Percentiles rank a stretch among this genome's conserved stretches.
Evolutionary conservation across 2,113 vertebrate genomes (phyloP).

Genomic region (Ammospiza caudacuta): DNA sequence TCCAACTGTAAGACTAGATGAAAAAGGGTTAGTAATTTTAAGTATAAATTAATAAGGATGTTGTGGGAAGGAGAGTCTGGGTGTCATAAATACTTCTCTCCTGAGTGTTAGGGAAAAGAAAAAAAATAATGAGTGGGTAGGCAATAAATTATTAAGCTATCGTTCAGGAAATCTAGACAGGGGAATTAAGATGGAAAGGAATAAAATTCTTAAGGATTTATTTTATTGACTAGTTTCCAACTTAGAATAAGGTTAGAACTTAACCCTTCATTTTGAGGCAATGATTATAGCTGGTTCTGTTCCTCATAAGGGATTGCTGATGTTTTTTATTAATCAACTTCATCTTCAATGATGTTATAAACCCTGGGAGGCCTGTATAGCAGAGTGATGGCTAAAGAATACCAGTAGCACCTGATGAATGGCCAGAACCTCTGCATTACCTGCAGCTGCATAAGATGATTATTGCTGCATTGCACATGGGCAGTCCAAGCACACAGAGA

Average conservation of each 20-base stretch:
- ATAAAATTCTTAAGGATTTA: not conserved
- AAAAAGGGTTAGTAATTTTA: not conserved
- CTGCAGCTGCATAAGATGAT: not conserved
- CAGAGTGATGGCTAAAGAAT: not conserved
- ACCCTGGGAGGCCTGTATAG: not conserved
- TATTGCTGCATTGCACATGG: not conserved
- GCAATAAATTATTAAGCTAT: slow-evolving; percentile 22
- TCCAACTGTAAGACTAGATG: not conserved
- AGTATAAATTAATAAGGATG: not conserved
- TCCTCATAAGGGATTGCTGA: not conserved
- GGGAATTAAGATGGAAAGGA: not conserved
- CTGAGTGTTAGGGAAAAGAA: not conserved
- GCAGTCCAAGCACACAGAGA: not conserved
- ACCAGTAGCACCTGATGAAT: not conserved
- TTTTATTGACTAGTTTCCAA: slow-evolving; percentile 20
- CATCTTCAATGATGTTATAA: not conserved
- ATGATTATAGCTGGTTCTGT: not conserved
- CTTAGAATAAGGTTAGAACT: not conserved
- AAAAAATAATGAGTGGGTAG: not conserved
- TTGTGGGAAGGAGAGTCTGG: not conserved
- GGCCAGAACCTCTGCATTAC: not conserved
- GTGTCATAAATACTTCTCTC: not conserved
- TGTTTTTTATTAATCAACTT: not conserved
- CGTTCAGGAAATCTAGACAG: not conserved
- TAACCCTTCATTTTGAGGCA: not conserved